Evolutionary conservation across 2,113 vertebrate species (phyloP).

Genomic region (Cacatua alba): DNA sequence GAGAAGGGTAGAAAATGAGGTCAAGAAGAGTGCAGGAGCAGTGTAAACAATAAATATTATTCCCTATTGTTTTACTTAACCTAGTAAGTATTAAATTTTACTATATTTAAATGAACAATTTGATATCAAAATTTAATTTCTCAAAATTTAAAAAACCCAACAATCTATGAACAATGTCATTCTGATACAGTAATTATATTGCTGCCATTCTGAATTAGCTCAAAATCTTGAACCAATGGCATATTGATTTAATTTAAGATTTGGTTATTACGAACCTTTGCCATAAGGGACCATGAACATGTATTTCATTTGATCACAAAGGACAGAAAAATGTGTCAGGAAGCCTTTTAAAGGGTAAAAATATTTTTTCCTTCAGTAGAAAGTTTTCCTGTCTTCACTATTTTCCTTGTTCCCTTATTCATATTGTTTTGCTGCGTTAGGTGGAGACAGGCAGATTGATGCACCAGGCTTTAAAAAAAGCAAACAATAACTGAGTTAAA

Average conservation of each 20-base stretch:
- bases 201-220: background rate
- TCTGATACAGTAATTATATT: background rate
- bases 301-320: background rate
- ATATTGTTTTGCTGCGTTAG: background rate
- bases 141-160: background rate
- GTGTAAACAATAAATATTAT: background rate
- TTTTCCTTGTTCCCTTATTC: background rate
- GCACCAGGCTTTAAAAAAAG: background rate
- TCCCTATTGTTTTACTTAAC: background rate
- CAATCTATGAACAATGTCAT: background rate
- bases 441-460: background rate
- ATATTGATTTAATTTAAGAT: background rate
- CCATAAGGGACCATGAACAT: background rate
- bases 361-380: background rate
- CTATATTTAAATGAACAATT: background rate
- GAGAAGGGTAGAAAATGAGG: background rate
- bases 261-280: background rate
- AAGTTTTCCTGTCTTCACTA: background rate
- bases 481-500: background rate
- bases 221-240: background rate
- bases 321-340: background rate
- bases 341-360: background rate
- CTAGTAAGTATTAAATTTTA: background rate
- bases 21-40: background rate
- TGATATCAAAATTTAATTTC: background rate